Evolutionary conservation across 2,888 invertebrate species (phyloP), one percentile per base, ranked within the genome.

Genomic region (Bombylius major): DNA sequence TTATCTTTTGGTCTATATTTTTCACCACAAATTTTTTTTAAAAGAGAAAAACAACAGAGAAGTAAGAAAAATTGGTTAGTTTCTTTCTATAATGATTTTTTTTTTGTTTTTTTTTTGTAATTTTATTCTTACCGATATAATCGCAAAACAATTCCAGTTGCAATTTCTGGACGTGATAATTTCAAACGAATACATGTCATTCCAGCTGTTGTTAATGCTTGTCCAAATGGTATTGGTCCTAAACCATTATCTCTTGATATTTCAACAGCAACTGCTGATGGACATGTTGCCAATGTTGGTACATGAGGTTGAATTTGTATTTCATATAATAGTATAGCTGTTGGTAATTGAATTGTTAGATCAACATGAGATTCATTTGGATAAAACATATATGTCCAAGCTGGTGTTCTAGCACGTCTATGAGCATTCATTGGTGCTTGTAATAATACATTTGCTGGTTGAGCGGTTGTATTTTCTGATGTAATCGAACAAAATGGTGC

Each of bases 331-430:
- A 91, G 77, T 65, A 93, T 84, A 14, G 94, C 92, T 69, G 91
- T 92, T 0, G 95, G 95, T 65, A 96, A 76, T 32, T 86, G 83
- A 53, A 96, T 80, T 6, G 87, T 87, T 49, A 96, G 79, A 71
- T 95, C 93, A 0, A 95, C 86, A 76, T 89, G 90, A 46, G 87
- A 86, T 75, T 94, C 92, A 64, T 84, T 83, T 39, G 90, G 89
- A 76, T 91, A 93, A 77, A 93, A 96, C 77, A 95, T 91, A 76
- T 95, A 94, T 39, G 89, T 88, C 95, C 95, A 96, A n/a, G 93
- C 87, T 5, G 95, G 89, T 3, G 90, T 88, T 58, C 94, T 81
- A 32, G 92, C 89, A 47, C 95, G 78, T 47, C 92, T 79, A 67
- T 89, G 88, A 5, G 91, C 86, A 0, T 89, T 86, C 61, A 82